Evolutionary conservation across 2,113 vertebrate genomes (phyloP).

Genomic region (Nyctibius bracteatus): DNA sequence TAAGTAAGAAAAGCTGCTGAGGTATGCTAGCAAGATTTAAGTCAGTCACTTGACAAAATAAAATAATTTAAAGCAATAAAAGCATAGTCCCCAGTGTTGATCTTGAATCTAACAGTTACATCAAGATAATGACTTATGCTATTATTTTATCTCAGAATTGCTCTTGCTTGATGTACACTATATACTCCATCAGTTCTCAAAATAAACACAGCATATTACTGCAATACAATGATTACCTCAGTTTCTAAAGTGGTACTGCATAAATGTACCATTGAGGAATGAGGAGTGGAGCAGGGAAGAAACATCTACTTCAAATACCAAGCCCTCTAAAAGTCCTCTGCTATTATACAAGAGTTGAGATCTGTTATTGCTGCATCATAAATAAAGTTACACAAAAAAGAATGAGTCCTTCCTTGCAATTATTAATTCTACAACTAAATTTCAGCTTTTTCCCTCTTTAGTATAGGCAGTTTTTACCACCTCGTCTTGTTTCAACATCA

Average conservation of each 20-base stretch:
- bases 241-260: constrained; percentile 44
- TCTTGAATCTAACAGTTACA: background rate
- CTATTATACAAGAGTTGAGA: background rate
- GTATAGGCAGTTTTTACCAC: background rate
- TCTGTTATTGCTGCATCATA: background rate
- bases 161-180: background rate
- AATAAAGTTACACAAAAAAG: background rate
- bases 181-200: background rate
- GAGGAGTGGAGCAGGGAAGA: background rate
- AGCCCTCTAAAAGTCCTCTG: background rate
- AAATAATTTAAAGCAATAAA: background rate
- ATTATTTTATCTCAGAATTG: background rate
- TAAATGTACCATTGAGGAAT: background rate
- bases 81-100: background rate
- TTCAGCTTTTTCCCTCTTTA: background rate
- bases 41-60: constrained; percentile 12
- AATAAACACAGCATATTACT: constrained; percentile 24
- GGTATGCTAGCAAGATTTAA: constrained; percentile 51
- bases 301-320: background rate
- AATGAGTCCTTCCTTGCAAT: background rate
- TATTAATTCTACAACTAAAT: background rate
- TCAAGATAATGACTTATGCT: background rate
- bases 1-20: constrained; percentile 31
- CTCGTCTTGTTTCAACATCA: background rate
- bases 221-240: constrained; percentile 34